Percentiles rank a stretch among this genome's conserved stretches.
phyloP scores from a whole-genome alignment of 2,113 vertebrate genomes.

The Cryptotis parvus region DNA sequence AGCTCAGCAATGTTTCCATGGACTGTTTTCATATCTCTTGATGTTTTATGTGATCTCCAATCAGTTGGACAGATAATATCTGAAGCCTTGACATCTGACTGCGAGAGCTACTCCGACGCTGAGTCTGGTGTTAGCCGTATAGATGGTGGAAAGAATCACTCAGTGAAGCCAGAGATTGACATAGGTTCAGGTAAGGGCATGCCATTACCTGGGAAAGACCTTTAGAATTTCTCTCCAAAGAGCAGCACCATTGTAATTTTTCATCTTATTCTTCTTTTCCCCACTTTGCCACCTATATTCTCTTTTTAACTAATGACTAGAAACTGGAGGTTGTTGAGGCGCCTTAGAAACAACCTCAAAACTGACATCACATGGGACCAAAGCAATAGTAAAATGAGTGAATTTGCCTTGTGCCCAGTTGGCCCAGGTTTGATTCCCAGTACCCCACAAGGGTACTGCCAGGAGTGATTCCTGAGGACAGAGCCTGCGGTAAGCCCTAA shows the following conservation, averaged over 20 bases:
- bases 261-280: background rate
- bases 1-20: slow-evolving; percentile 25
- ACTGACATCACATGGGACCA: background rate
- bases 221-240: slow-evolving; percentile 32
- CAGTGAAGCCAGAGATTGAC: background rate
- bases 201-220: background rate
- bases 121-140: slow-evolving; percentile 86
- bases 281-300: background rate
- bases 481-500: too few relatives aligned
- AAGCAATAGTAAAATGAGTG: too few relatives aligned
- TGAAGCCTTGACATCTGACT: slow-evolving; percentile 82
- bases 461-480: too few relatives aligned
- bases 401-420: too few relatives aligned
- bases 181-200: slow-evolving; percentile 76
- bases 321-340: background rate
- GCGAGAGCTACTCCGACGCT: slow-evolving; percentile 82
- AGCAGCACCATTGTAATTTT: background rate
- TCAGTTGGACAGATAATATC: slow-evolving; percentile 90
- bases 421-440: too few relatives aligned
- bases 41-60: slow-evolving; percentile 83
- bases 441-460: too few relatives aligned
- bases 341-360: slow-evolving; percentile 1
- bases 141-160: slow-evolving; percentile 84
- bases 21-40: slow-evolving; percentile 59
- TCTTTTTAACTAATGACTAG: slow-evolving; percentile 41